phyloP scores from a whole-genome alignment of 2,797 vertebrate species.

The Discoglossus pictus region DNA sequence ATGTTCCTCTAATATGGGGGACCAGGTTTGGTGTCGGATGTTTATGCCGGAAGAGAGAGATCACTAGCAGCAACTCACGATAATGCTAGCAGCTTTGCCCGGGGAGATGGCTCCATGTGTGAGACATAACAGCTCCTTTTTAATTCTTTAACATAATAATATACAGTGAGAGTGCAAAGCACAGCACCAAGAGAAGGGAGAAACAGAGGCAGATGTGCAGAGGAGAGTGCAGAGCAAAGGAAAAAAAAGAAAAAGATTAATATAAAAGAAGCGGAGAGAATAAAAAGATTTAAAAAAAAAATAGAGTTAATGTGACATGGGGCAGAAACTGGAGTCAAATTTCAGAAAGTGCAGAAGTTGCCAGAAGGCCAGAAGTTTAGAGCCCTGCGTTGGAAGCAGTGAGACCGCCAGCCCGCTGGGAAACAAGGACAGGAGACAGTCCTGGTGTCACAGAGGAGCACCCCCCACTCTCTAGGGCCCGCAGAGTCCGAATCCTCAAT shows the following conservation, averaged over 20 bases:
- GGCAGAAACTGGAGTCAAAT: constrained; percentile 12
- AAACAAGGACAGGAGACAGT: constrained; percentile 34
- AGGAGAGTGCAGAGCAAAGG: constrained; percentile 1
- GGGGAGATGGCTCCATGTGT: constrained; percentile 33
- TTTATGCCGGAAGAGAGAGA: constrained; percentile 32
- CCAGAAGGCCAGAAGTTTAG: constrained; percentile 24
- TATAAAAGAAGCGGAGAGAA: background rate
- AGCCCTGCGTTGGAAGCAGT: constrained; percentile 20
- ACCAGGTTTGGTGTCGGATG: no score
- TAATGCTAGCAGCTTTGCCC: constrained; percentile 37
- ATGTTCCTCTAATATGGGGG: no score
- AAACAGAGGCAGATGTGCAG: background rate
- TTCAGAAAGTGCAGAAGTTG: constrained; percentile 22
- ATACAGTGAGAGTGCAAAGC: constrained; percentile 47
- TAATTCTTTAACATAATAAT: constrained; percentile 51
- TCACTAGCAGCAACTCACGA: constrained; percentile 32
- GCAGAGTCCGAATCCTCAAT: constrained; percentile 78
- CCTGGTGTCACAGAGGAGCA: constrained; percentile 28
- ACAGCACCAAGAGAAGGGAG: constrained; percentile 36
- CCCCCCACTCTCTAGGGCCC: constrained; percentile 66
- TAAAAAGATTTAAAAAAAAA: background rate
- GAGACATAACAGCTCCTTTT: constrained; percentile 42
- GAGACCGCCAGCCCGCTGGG: constrained; percentile 47
- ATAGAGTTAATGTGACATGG: constrained; percentile 5
- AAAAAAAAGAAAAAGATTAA: constrained; percentile 17